These are phyloP conservation scores for Leptobrachium leishanense DNA, from an alignment of 2,113 vertebrate genomes.

Conservation along the genomic window DNA sequence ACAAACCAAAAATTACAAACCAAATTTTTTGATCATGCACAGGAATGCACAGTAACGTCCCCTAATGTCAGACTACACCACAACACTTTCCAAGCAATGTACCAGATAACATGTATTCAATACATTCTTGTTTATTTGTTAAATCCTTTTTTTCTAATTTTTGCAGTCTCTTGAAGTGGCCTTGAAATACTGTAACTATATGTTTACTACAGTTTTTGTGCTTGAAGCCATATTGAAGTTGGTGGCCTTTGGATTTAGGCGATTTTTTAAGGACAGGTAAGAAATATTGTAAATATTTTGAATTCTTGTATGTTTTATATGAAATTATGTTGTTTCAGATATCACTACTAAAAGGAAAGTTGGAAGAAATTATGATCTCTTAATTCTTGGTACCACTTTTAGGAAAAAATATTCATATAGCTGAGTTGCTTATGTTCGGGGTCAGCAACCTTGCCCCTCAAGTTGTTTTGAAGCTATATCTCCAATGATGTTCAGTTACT, in stretches of 20 bases:
- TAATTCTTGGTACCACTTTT: too few relatives aligned
- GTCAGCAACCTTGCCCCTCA: too few relatives aligned
- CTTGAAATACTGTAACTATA: slow-evolving; percentile 98
- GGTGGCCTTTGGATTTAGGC: slow-evolving; percentile 89
- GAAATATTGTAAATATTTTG: background rate
- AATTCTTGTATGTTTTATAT: background rate
- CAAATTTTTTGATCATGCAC: too few relatives aligned
- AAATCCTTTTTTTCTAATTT: slow-evolving; percentile 30
- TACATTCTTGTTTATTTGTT: background rate
- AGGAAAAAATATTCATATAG: too few relatives aligned
- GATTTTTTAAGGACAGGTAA: slow-evolving; percentile 98
- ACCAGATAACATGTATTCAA: background rate
- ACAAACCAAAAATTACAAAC: too few relatives aligned
- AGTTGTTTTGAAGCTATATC: too few relatives aligned
- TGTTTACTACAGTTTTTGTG: slow-evolving; percentile 97
- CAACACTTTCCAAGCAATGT: background rate
- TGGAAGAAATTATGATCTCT: too few relatives aligned
- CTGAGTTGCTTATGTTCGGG: too few relatives aligned
- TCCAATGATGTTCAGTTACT: too few relatives aligned
- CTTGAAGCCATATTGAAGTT: slow-evolving; percentile 92
- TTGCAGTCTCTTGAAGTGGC: slow-evolving; percentile 88
- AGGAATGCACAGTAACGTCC: too few relatives aligned
- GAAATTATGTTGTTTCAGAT: background rate
- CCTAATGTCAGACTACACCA: background rate
- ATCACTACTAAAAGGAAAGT: background rate